Base-by-base conservation (phyloP, 2,888 invertebrate species). In the Drosophila setosimentum region DNA sequence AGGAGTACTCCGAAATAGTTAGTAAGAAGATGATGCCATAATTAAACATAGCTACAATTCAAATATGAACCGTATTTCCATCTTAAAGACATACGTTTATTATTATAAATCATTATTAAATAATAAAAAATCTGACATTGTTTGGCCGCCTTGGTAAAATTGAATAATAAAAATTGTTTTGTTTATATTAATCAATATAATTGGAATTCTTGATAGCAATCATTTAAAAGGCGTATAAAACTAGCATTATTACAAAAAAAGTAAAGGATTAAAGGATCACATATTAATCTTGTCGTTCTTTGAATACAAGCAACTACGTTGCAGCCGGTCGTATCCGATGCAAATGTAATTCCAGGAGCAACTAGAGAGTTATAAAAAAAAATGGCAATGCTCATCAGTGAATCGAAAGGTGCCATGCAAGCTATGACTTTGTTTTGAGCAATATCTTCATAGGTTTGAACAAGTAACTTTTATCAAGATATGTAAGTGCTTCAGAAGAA, bases 1-100 rank as follows among this genome's bases (percentile, higher is more conserved):
- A 97, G 91, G 98, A 98, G 93, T 98, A 98, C 93, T 95, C 95
- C 81, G 96, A 96, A 92, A 96, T 96, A 8, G 92, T 95, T 45
- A 45, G 45, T 24, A 45, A 45, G 18, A 94, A 94, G 35, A 32
- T 24, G 24, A 24, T 2, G 10, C 53, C 51, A 18, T 24, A 54
- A 32, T 11, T 21, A 18, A 24, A 32, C 32, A 45, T 45, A 45
- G 45, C 33, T 33, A 53, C 11, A 33, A 24, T 21, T 16, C 24
- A n/a, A 50, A 24, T 18, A 33, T 18, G 10, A 54, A 24, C 50
- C 21, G 4, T 45, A 54, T 35, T 54, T 54, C 11, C 18, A 54
- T 33, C 6, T 24, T 54, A 21, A 33, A 53, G 53, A 32, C 32
- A 54, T 18, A 10, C 53, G 33, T 33, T 54, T 53, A 16, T 6